Base-by-base conservation (phyloP, 2,797 vertebrate genomes). In the Sebastes elongatus region DNA sequence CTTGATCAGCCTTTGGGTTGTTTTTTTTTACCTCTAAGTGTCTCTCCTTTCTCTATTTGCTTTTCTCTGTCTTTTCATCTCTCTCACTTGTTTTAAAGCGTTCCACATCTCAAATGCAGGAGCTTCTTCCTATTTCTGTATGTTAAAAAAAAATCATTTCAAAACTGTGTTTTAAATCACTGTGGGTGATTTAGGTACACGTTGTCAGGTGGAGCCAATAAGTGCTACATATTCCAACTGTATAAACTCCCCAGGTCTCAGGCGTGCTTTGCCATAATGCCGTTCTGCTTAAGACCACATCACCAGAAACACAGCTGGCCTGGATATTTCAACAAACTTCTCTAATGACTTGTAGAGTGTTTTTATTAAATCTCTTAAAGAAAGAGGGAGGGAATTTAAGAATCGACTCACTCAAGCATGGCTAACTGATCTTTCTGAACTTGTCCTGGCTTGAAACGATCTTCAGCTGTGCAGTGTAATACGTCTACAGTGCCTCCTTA, bases 231-330 rank as follows among this genome's bases (percentile, higher is more conserved):
- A 77, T 66, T 86, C 69, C 88, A 92, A 88, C 86, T 89, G 82
- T 78, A 84, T 78, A 91, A 93, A 89, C 74, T 87, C 87, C 38
- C 71, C 25, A 52, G 78, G 79, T 84, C 87, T 86, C 80, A 76
- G 76, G 49, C 4, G 16, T 83, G 68, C 82, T 79, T 80, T 66
- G 32, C 76, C 71, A 76, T 81, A 74, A 83, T 25, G 60, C 56
- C 5, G 70, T 78, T 80, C 66, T 82, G 78, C 65, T 73, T 4
- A 30, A 63, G 56, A 84, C 63, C 20, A 81, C 42, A 2, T 18
- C 6, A 20, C 22, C 32, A 66, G 78, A 4, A 64, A 55, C 18
- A 71, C 61, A 85, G 83, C 78, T 86, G 78, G 59, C 76, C 74
- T 66, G 28, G 69, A 86, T 68, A 73, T 81, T 86, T 86, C 73